Percentiles rank a stretch among this genome's conserved stretches.
These are phyloP conservation scores for Oostethus manadensis DNA, from an alignment of 2,113 vertebrate species.

Conservation along the genomic window DNA sequence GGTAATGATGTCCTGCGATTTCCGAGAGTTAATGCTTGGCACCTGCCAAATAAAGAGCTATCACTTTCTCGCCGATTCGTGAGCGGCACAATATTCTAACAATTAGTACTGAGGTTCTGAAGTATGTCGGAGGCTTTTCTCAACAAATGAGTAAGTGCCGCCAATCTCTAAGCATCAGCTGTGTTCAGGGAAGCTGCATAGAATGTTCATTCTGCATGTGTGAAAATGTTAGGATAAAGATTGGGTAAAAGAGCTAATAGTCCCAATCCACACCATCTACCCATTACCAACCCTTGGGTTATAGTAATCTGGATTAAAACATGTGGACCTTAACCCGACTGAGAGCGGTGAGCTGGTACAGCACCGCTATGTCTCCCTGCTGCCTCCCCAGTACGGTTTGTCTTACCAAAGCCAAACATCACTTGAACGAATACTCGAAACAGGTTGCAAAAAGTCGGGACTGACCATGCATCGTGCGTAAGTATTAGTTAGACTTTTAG, in stretches of 20 bases:
- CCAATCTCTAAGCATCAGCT: background rate
- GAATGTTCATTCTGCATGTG: too few species aligned
- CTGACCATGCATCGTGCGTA: slow-evolving; percentile 5
- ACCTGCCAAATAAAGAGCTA: too few species aligned
- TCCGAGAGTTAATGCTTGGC: too few species aligned
- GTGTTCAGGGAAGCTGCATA: too few species aligned
- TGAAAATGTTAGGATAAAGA: background rate
- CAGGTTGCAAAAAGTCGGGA: background rate
- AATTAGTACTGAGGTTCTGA: too few species aligned
- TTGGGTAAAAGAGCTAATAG: too few species aligned
- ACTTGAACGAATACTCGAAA: background rate
- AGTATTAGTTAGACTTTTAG: slow-evolving; percentile 8
- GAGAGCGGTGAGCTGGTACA: slow-evolving; percentile 24
- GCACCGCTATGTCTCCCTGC: slow-evolving; percentile 7
- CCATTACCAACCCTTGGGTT: slow-evolving; percentile 36
- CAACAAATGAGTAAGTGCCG: too few species aligned
- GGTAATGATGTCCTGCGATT: too few species aligned
- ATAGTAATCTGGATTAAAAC: slow-evolving; percentile 61
- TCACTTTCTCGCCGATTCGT: too few species aligned
- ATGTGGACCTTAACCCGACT: slow-evolving; percentile 35
- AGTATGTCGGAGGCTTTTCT: too few species aligned
- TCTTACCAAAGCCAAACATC: background rate
- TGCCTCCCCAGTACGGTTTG: background rate
- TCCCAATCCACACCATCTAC: slow-evolving; percentile 43
- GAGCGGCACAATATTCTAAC: too few species aligned